Evolutionary conservation across 2,113 vertebrate genomes (phyloP), one percentile per base, ranked within the genome.

Genomic region (Jacana jacana): DNA sequence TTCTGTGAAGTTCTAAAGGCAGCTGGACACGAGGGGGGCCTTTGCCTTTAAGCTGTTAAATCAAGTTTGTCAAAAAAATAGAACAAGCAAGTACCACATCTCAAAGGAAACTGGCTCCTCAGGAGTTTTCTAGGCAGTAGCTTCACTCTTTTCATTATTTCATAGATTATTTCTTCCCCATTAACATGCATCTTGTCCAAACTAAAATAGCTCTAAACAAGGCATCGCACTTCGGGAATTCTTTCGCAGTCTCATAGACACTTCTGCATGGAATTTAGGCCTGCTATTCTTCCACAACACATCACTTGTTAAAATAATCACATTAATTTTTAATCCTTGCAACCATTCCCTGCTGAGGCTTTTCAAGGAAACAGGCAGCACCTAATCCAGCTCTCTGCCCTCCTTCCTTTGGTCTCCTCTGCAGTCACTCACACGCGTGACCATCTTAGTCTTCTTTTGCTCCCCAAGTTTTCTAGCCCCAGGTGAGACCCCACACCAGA

Each of bases 311-410:
- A 57, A 81, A 91, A 88, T 84, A 90, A 95, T 95, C 88, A 83
- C 39, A 75, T 91, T 86, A 78, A 55, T 66, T 88, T 81, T 77
- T 76, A 95, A 95, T 95, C 57, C 82, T 75, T 75, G 60, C 46
- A 88, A 51, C 16, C 22, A 55, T 58, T 81, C 76, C n/a, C 11
- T 69, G 95, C 78, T 7, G 25, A 94, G 93, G 55, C 13, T 93
- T 83, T 89, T 64, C 65, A 71, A 64, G 65, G 90, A 68, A 81
- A 88, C 42, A 72, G n/a, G 54, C 40, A 83, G 42, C 0, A 3
- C 51, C 75, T 93, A 84, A 64, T 64, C 20, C 39, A 66, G 33
- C 25, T 86, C 64, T 58, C 31, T 81, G 27, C 52, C 35, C 51
- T 73, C n/a, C 54, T 88, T 88, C 49, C 60, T 69, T 79, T 19